A percentile compares a stretch with the other conserved stretches of the same genome.
Evolutionary conservation across 2,888 invertebrate species (phyloP).

Genomic region (Xestia ashworthii): DNA sequence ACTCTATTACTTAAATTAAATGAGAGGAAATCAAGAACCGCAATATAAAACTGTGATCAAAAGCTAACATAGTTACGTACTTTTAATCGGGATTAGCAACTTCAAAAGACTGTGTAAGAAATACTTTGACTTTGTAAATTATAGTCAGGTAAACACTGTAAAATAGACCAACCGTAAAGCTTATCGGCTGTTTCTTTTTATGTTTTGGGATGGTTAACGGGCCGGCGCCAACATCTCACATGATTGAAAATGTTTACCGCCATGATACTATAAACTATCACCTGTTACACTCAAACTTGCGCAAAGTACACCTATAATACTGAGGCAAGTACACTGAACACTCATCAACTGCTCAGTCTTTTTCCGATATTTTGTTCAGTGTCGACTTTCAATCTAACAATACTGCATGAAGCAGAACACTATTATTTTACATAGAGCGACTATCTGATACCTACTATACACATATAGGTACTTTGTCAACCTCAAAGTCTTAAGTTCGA

Average conservation of each 20-base stretch:
- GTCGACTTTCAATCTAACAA: background rate
- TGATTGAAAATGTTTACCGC: slow-evolving; percentile 12
- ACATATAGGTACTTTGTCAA: background rate
- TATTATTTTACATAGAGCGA: background rate
- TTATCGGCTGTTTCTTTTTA: slow-evolving; percentile 37
- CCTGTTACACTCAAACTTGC: slow-evolving; percentile 19
- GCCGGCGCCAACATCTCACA: background rate
- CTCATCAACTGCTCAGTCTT: background rate
- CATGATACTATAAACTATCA: slow-evolving; percentile 10
- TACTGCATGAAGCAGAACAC: background rate
- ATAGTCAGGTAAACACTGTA: background rate
- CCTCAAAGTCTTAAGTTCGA: background rate
- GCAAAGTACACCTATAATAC: background rate
- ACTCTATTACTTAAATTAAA: background rate
- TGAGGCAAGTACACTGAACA: background rate
- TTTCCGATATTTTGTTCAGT: background rate
- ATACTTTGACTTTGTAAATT: background rate
- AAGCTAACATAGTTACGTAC: background rate
- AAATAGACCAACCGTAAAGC: slow-evolving; percentile 12
- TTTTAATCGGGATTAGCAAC: background rate
- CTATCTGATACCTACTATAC: background rate
- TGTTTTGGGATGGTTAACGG: slow-evolving; percentile 15
- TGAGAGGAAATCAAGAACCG: background rate
- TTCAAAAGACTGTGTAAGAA: slow-evolving; percentile 4
- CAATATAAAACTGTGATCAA: background rate